These are phyloP conservation scores for Tribolium castaneum DNA, from an alignment of 1,140 invertebrate genomes.

Conservation along the genomic window DNA sequence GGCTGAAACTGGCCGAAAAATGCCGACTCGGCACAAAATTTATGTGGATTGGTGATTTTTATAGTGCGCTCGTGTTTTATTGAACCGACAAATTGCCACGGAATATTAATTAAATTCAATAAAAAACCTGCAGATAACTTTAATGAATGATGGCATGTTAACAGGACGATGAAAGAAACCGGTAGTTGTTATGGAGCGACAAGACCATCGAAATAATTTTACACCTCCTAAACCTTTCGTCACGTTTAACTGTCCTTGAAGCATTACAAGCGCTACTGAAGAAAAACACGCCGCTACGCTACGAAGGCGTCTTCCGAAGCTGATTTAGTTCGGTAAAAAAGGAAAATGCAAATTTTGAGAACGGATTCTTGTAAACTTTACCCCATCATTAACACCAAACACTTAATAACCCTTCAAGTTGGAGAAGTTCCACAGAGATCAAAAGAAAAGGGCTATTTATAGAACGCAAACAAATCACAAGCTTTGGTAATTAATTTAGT, in stretches of 20 bases:
- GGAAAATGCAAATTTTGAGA: background rate
- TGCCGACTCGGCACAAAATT: slow-evolving; percentile 1
- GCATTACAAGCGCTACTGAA: background rate
- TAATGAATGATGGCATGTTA: background rate
- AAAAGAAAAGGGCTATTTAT: background rate
- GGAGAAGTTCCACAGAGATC: background rate
- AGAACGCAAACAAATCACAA: background rate
- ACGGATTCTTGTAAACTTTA: no score
- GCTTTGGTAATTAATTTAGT: no score
- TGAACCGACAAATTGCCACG: background rate
- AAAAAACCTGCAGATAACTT: background rate
- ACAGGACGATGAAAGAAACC: slow-evolving; percentile 21
- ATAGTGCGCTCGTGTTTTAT: slow-evolving; percentile 15
- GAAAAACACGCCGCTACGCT: background rate
- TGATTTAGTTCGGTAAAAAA: background rate
- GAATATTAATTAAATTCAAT: slow-evolving; percentile 11
- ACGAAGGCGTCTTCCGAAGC: background rate
- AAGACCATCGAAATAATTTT: slow-evolving; percentile 33
- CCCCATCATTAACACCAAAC: background rate
- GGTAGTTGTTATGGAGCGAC: background rate
- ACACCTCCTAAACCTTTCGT: slow-evolving; percentile 33
- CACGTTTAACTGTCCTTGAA: slow-evolving; percentile 35
- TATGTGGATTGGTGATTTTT: slow-evolving; percentile 25
- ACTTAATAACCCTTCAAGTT: background rate
- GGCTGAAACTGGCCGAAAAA: slow-evolving; percentile 16